Percentiles rank a stretch among this genome's conserved stretches.
Evolutionary conservation across 2,113 vertebrate genomes (phyloP).

Genomic region (Catharus bicknelli): DNA sequence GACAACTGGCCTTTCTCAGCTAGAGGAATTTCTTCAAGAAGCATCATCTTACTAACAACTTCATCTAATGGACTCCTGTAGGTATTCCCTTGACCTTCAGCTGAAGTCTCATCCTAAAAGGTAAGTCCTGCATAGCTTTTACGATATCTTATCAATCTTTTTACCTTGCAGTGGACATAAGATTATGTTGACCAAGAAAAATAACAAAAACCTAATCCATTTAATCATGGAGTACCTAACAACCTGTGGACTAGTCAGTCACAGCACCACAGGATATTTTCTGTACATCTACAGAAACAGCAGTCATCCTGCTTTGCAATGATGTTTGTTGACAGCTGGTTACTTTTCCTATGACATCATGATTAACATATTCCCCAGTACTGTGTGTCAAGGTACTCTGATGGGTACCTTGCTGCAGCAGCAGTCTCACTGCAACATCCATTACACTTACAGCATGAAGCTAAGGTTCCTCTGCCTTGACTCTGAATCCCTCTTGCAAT

Average conservation of each 20-base stretch:
- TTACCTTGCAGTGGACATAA: neutral
- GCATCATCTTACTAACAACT: neutral
- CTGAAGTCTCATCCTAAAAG: neutral
- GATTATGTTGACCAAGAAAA: neutral
- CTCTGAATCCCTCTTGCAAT: neutral
- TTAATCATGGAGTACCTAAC: neutral
- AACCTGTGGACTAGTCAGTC: neutral
- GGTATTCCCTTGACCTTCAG: neutral
- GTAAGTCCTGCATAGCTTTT: neutral
- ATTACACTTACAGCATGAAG: neutral
- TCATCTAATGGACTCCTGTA: neutral
- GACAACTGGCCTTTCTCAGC: neutral
- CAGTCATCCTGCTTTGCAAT: neutral
- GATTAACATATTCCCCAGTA: neutral
- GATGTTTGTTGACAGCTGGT: neutral
- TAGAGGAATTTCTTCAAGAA: neutral
- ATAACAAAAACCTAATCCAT: neutral
- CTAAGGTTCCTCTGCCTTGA: neutral
- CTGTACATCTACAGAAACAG: neutral
- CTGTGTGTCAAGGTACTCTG: neutral
- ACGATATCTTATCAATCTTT: neutral
- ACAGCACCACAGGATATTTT: neutral
- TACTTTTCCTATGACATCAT: neutral
- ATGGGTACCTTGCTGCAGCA: neutral
- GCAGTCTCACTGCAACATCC: neutral